Conservation (phyloP, 2,797 vertebrate species). For the Semaprochilodus insignis region DNA sequence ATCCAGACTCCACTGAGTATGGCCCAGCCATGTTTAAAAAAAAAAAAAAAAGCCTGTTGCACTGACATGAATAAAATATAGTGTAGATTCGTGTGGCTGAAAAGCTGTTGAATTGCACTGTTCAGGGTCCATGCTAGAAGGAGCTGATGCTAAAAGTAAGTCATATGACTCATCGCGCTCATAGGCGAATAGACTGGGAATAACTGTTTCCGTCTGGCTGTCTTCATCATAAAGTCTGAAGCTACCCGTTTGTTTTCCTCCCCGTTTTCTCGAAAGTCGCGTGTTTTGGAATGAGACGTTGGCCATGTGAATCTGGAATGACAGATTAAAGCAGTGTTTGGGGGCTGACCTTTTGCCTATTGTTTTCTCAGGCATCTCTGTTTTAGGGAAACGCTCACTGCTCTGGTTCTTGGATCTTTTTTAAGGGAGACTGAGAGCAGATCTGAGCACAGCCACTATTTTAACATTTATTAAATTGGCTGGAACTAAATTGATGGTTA, state of each 20-base stretch:
- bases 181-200: neutral
- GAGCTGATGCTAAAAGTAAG: conserved; percentile 18
- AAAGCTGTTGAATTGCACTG: conserved; percentile 7
- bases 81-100: neutral
- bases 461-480: neutral
- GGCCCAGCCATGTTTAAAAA: neutral
- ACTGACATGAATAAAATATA: neutral
- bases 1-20: neutral
- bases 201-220: neutral
- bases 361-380: neutral
- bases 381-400: conserved; percentile 20
- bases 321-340: neutral
- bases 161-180: conserved; percentile 18
- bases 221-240: conserved; percentile 4
- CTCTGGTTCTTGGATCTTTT: neutral
- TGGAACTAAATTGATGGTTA: neutral
- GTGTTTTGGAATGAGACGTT: neutral
- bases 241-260: neutral
- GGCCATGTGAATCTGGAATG: neutral
- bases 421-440: neutral
- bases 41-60: conserved; percentile 21
- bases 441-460: neutral
- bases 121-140: conserved; percentile 4
- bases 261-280: neutral
- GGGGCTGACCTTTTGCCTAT: neutral